Conservation (phyloP, 2,888 invertebrate genomes). For the Actias luna region DNA sequence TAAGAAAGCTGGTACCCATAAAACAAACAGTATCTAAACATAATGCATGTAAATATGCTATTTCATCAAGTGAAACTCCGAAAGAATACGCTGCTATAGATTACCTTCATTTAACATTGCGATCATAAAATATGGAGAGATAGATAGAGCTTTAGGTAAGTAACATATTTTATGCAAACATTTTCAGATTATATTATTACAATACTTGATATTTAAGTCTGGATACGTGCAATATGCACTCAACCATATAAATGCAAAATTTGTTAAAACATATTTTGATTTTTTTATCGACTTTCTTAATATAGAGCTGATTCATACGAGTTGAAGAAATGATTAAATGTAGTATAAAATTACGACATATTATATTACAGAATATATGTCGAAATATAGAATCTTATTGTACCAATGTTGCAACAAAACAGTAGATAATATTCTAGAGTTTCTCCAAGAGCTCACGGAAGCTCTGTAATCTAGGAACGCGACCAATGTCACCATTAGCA, state of each 20-base stretch:
- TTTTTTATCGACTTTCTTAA: too few relatives aligned
- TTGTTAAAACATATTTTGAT: background rate
- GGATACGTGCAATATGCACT: too few relatives aligned
- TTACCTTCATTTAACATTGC: background rate
- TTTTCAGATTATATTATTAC: too few relatives aligned
- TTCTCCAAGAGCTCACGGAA: slow-evolving; percentile 25
- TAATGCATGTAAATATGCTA: background rate
- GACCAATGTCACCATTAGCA: slow-evolving; percentile 75
- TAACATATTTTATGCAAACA: background rate
- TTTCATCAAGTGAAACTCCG: background rate
- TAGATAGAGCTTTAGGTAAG: background rate
- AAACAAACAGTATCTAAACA: background rate
- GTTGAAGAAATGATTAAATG: too few relatives aligned
- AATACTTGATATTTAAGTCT: too few relatives aligned
- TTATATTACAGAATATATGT: too few relatives aligned
- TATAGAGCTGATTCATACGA: too few relatives aligned
- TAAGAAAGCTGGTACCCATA: background rate
- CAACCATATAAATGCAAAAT: too few relatives aligned
- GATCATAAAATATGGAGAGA: background rate
- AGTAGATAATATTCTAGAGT: background rate
- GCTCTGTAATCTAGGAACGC: slow-evolving; percentile 47
- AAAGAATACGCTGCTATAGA: background rate
- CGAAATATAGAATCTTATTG: background rate
- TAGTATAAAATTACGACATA: too few relatives aligned
- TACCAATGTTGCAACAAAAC: background rate